Conservation (phyloP, 2,888 invertebrate genomes). For the Mythimna impura region DNA sequence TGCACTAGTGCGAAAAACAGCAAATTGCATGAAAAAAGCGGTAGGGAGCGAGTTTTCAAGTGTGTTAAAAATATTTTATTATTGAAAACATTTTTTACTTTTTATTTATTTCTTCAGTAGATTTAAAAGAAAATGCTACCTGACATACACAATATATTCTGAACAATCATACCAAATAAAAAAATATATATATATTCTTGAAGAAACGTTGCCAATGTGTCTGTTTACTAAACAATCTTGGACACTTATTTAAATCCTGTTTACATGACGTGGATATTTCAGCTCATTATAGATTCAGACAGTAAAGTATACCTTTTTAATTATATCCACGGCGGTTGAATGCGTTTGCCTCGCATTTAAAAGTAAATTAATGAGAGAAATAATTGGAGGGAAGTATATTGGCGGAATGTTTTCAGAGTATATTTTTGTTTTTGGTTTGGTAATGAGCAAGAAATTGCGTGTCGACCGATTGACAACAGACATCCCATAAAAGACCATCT, state of each 20-base stretch:
- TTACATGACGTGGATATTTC: constrained; percentile 58
- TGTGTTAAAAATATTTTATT: too few relatives aligned
- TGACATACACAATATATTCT: not conserved
- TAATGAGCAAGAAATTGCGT: not conserved
- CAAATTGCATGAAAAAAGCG: too few relatives aligned
- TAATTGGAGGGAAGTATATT: constrained; percentile 26
- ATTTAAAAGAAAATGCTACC: not conserved
- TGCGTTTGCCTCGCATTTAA: constrained; percentile 26
- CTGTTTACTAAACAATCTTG: constrained; percentile 49
- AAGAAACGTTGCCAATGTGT: constrained; percentile 29
- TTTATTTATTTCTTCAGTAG: not conserved
- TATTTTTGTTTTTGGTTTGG: constrained; percentile 15
- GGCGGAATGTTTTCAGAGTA: not conserved
- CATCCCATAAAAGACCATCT: too few relatives aligned
- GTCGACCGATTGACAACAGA: not conserved
- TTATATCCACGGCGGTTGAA: constrained; percentile 28
- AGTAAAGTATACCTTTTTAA: constrained; percentile 56
- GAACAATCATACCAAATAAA: not conserved
- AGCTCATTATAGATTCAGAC: constrained; percentile 50
- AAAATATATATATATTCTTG: constrained; percentile 7
- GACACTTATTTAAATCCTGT: constrained; percentile 55
- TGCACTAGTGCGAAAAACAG: too few relatives aligned
- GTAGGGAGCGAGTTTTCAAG: too few relatives aligned
- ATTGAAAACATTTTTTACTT: not conserved
- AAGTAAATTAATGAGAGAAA: constrained; percentile 41